Evolutionary conservation across 2,888 invertebrate species (phyloP).

Genomic region (Biston betularia): DNA sequence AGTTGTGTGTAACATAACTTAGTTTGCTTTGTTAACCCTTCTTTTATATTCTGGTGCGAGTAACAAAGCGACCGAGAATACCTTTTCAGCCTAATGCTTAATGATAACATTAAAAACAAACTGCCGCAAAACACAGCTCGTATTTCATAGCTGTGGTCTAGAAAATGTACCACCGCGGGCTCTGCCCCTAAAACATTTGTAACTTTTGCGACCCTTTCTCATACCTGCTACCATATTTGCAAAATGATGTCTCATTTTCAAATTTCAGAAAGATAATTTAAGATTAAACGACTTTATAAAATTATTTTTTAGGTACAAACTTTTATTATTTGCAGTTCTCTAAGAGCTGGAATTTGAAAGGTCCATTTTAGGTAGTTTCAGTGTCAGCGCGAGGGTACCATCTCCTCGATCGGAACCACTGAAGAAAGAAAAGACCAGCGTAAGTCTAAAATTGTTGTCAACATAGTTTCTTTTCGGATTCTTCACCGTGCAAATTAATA

Average conservation of each 20-base stretch:
- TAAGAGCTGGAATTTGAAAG: no score
- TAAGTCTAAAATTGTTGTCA: no score
- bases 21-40: slow-evolving; percentile 1
- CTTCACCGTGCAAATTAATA: no score
- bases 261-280: background rate
- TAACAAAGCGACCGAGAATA: slow-evolving; percentile 7
- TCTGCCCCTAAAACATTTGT: slow-evolving; percentile 14
- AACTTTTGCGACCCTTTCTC: slow-evolving; percentile 15
- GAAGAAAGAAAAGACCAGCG: no score
- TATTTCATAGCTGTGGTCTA: slow-evolving; percentile 25
- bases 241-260: slow-evolving; percentile 5
- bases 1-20: slow-evolving; percentile 3
- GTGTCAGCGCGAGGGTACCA: no score
- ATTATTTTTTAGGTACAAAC: background rate
- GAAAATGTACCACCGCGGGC: slow-evolving; percentile 20
- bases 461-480: no score
- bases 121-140: slow-evolving; percentile 16
- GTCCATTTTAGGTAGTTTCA: no score
- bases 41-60: slow-evolving; percentile 7
- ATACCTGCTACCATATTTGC: slow-evolving; percentile 3
- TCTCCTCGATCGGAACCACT: no score
- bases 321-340: no score
- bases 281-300: background rate
- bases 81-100: slow-evolving; percentile 23
- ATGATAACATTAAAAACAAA: slow-evolving; percentile 23